phyloP scores from a whole-genome alignment of 2,888 invertebrate genomes.

The Scaptodrosophila latifasciaeformis region DNA sequence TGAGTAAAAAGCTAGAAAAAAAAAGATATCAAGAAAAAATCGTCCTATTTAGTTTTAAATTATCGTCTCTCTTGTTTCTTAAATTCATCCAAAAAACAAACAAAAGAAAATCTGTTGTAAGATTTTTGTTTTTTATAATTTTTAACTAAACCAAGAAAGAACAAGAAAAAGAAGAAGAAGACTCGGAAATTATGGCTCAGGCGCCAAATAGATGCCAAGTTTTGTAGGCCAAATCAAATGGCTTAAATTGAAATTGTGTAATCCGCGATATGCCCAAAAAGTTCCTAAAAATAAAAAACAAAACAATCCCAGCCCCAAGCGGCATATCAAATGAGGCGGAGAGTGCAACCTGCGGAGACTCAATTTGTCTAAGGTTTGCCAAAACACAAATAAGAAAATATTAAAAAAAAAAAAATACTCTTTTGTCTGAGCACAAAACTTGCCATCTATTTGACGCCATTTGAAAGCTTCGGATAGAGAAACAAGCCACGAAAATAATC shows the following conservation, averaged over 20 bases:
- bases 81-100: slow-evolving; percentile 29
- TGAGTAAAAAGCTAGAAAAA: background rate
- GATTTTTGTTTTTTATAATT: slow-evolving; percentile 56
- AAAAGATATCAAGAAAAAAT: slow-evolving; percentile 21
- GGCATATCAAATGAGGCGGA: too few species aligned
- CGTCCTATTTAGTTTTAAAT: slow-evolving; percentile 48
- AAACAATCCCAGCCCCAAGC: too few species aligned
- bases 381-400: slow-evolving; percentile 2
- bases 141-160: too few species aligned
- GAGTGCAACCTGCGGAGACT: slow-evolving; percentile 70
- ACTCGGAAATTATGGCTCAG: too few species aligned
- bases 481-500: too few species aligned
- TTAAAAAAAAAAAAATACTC: slow-evolving; percentile 14
- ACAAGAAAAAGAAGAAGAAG: too few species aligned
- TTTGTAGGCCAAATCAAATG: too few species aligned
- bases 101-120: slow-evolving; percentile 64
- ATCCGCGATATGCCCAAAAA: background rate
- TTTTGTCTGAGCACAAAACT: slow-evolving; percentile 17
- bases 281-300: too few species aligned
- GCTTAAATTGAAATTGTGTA: too few species aligned
- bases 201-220: slow-evolving; percentile 16
- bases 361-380: slow-evolving; percentile 70
- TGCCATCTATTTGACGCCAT: slow-evolving; percentile 11
- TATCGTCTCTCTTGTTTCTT: slow-evolving; percentile 26
- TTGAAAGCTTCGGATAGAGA: background rate